Conservation (phyloP, 1,140 invertebrate genomes). For the Anastatus disparis region DNA sequence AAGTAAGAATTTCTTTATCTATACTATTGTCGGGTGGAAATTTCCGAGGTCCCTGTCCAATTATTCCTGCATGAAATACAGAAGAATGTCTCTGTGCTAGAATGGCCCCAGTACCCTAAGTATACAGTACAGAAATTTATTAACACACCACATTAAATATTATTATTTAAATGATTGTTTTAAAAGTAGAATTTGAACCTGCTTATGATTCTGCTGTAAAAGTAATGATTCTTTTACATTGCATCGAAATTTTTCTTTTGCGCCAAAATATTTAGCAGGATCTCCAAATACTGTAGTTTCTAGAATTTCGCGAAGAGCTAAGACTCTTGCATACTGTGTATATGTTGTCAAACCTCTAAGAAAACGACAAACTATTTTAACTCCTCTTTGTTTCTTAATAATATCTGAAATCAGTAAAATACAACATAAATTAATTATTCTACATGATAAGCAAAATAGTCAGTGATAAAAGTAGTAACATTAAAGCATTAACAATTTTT, state of each 20-base stretch:
- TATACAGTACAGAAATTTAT: too few relatives aligned
- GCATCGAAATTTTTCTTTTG: conserved; percentile 65
- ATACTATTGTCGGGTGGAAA: conserved; percentile 63
- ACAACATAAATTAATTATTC: conserved; percentile 5
- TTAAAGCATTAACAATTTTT: too few relatives aligned
- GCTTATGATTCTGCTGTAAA: conserved; percentile 80
- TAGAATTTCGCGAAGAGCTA: conserved; percentile 78
- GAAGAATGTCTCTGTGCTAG: conserved; percentile 85
- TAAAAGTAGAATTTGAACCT: conserved; percentile 59
- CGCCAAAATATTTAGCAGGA: conserved; percentile 76
- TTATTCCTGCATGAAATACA: conserved; percentile 91
- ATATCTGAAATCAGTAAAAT: conserved; percentile 61
- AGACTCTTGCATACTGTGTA: conserved; percentile 75
- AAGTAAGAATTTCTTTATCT: conserved; percentile 60
- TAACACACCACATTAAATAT: too few relatives aligned
- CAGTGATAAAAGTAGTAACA: too few relatives aligned
- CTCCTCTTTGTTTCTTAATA: conserved; percentile 69
- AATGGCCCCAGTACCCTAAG: conserved; percentile 77
- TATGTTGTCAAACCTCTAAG: conserved; percentile 72
- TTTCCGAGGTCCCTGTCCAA: conserved; percentile 78
- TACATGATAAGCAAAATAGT: too few relatives aligned
- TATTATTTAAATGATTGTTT: too few relatives aligned
- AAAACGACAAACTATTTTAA: conserved; percentile 72
- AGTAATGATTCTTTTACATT: conserved; percentile 71
- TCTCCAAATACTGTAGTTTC: conserved; percentile 75